phyloP scores from a whole-genome alignment of 2,888 invertebrate genomes.

The Exocentrus adspersus region DNA sequence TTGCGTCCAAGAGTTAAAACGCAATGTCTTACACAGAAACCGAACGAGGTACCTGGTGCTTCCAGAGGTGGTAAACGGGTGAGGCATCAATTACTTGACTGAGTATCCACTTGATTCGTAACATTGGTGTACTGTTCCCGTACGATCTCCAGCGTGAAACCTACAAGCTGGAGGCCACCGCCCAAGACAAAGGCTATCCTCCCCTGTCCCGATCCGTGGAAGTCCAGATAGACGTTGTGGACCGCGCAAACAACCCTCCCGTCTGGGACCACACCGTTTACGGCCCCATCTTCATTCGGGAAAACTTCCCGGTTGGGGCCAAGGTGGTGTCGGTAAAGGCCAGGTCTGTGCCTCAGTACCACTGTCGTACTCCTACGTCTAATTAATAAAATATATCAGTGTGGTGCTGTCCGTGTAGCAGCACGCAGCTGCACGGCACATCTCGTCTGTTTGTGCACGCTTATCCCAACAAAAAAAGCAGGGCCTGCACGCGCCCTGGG shows the following conservation, averaged over 20 bases:
- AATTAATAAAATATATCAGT: conserved; percentile 42
- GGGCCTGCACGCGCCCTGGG: conserved; percentile 73
- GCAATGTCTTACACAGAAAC: too few relatives aligned
- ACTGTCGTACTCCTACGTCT: conserved; percentile 34
- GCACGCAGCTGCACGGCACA: conserved; percentile 62
- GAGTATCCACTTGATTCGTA: conserved; percentile 37
- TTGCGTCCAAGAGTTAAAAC: too few relatives aligned
- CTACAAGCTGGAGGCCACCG: conserved; percentile 98
- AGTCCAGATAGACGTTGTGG: conserved; percentile 98
- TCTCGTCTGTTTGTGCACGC: conserved; percentile 64
- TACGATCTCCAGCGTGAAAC: conserved; percentile 81
- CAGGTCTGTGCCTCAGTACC: conserved; percentile 80
- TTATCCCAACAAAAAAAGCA: conserved; percentile 57
- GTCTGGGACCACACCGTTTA: conserved; percentile 97
- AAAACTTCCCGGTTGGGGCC: conserved; percentile 97
- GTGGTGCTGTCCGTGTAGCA: conserved; percentile 58
- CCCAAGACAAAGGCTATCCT: conserved; percentile 97
- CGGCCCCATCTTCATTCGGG: conserved; percentile 97
- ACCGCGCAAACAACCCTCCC: conserved; percentile 97
- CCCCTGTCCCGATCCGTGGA: conserved; percentile 96
- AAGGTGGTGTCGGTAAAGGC: conserved; percentile 98
- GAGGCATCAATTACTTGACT: conserved; percentile 19
- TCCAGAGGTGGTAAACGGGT: not conserved
- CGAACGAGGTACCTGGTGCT: too few relatives aligned
- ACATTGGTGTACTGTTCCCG: conserved; percentile 40